Evolutionary conservation across 2,888 invertebrate species (phyloP).

Genomic region (Ectemnius cavifrons): DNA sequence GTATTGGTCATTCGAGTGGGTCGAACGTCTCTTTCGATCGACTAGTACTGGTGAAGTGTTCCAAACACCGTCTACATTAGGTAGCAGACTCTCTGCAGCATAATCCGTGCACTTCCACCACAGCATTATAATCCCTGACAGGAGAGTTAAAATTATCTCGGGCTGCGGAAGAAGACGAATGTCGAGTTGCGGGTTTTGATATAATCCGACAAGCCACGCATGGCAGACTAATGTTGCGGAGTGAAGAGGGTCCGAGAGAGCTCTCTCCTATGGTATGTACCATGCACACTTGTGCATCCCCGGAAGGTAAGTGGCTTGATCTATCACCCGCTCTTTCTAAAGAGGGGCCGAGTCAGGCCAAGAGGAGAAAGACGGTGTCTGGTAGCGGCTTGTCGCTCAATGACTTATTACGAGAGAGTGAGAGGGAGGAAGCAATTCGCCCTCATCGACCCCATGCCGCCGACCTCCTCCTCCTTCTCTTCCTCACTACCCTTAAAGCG

Average conservation of each 20-base stretch:
- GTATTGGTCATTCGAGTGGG: not conserved
- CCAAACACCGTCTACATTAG: not conserved
- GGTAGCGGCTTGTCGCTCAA: conserved; percentile 52
- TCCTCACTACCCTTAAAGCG: conserved; percentile 9
- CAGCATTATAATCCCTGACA: not conserved
- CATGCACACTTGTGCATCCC: conserved; percentile 50
- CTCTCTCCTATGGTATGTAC: conserved; percentile 19
- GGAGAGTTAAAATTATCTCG: no score
- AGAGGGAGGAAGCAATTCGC: conserved; percentile 46
- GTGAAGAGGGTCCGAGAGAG: conserved; percentile 33
- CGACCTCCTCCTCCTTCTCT: not conserved
- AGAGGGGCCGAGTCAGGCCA: conserved; percentile 39
- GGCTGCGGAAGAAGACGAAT: not conserved
- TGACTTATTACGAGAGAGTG: conserved; percentile 63
- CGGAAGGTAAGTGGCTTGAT: conserved; percentile 65
- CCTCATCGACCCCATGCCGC: conserved; percentile 48
- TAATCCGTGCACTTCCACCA: not conserved
- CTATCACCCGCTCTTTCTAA: conserved; percentile 57
- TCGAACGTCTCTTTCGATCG: conserved; percentile 1
- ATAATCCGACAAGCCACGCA: conserved; percentile 52
- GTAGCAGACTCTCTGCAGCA: not conserved
- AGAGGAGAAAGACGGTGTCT: conserved; percentile 46
- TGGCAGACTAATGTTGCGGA: conserved; percentile 39
- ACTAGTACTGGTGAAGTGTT: not conserved
- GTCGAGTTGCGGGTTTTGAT: conserved; percentile 22